A percentile compares a stretch with the other conserved stretches of the same genome.
Conservation (phyloP, 1,140 invertebrate species). For the Diachasma alloeum region DNA sequence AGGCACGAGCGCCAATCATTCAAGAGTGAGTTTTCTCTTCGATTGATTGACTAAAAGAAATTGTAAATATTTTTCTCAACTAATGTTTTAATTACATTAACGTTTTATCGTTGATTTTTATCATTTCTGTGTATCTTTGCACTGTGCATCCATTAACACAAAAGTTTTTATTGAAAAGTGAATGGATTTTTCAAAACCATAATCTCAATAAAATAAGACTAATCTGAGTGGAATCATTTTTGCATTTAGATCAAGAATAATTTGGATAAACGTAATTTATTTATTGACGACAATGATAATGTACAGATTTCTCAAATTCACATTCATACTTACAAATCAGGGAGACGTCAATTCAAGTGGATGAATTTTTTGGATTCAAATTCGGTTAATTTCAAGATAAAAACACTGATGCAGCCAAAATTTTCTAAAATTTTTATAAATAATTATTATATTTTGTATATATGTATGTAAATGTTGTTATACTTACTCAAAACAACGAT, state of each 20-base stretch:
- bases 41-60: neutral
- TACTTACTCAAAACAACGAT: conserved; percentile 7
- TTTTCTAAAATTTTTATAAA: neutral
- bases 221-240: too few species aligned
- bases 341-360: neutral
- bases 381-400: neutral
- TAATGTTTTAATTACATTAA: neutral
- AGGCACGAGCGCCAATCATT: neutral
- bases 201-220: too few species aligned
- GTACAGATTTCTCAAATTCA: neutral
- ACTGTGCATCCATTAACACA: neutral
- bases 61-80: neutral
- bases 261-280: neutral
- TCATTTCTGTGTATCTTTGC: neutral
- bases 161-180: neutral
- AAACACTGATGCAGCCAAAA: neutral
- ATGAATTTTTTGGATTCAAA: neutral
- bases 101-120: neutral
- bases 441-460: conserved; percentile 3
- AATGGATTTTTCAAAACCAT: neutral
- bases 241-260: neutral
- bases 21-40: too few species aligned
- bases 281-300: neutral
- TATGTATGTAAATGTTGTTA: conserved; percentile 3
- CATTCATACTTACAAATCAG: neutral